Evolutionary conservation across 1,140 invertebrate species (phyloP), one percentile per base, ranked within the genome.

Genomic region (Andrena cerasifolii): DNA sequence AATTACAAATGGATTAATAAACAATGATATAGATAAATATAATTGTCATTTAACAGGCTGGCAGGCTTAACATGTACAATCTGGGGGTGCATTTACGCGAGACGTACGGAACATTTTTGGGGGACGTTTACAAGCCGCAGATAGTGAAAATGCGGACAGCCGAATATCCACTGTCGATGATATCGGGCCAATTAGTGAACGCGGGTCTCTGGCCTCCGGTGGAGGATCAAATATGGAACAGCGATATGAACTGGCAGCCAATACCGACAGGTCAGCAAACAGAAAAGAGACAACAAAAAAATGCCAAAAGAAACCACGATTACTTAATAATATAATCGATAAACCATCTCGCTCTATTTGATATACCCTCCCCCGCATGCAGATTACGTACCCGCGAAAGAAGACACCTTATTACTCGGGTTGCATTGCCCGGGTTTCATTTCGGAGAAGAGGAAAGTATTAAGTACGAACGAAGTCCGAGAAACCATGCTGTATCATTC

Each of bases 121-220:
- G 91, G 0, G 75, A 87, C 0, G 3, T 62, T 2, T 94, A 94
- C 59, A 83, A 58, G 33, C 76, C 87, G 0, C 63, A 90, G 3
- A 79, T 93, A 79, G 88, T 95, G 10, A 86, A 87, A 36, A 92
- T 94, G 1, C 89, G 92, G 26, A 95, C 94, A 54, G 95, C 95
- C 0, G 93, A 94, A 74, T 93, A 92, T 18, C 90, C 94, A 31
- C 81, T 95, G 43, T 94, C 95, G 31, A 90, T 95, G 70, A 94
- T 94, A 78, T 89, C 90, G 2, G 78, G 89, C 1, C 85, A 90
- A 68, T 78, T 92, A 8, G 90, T 92, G 16, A 82, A 92, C 1
- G 86, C 90, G 0, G 81, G 87, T 12, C 65, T 93, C 3, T 93
- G 86, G 84, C 91, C 91, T 5, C 92, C 92, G 10, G 14, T 26